Evolutionary conservation across 2,113 vertebrate species (phyloP).

Genomic region (Pterocles burchelli): DNA sequence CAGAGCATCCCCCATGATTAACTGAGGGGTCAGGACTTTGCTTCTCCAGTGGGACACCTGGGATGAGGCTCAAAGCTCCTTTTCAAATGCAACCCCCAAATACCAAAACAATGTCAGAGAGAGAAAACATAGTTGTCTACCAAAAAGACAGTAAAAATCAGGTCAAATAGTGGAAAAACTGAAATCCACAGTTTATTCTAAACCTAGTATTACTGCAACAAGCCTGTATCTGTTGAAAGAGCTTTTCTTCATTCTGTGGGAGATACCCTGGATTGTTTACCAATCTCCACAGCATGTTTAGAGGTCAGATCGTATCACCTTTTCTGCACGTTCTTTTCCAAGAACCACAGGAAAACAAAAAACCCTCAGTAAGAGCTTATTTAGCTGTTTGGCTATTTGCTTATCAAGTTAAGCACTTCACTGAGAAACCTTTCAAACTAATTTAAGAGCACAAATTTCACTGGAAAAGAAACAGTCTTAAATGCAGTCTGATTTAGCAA

Average conservation of each 20-base stretch:
- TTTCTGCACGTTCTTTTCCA: not conserved
- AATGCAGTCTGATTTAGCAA: not conserved
- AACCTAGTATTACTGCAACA: not conserved
- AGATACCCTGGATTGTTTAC: not conserved
- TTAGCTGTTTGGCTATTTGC: not conserved
- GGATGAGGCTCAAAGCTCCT: not conserved
- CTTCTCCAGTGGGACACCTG: not conserved
- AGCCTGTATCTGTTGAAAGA: not conserved
- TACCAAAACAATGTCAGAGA: not conserved
- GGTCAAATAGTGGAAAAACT: not conserved
- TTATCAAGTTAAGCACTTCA: not conserved
- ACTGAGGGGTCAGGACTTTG: not conserved
- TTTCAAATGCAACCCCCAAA: not conserved
- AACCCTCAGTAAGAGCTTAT: not conserved
- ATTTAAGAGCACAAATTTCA: not conserved
- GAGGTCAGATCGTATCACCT: conserved; percentile 21
- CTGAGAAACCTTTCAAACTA: not conserved
- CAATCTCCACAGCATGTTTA: not conserved
- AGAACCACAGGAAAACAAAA: conserved; percentile 7
- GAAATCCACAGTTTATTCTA: not conserved
- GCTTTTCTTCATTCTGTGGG: not conserved
- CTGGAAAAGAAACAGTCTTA: not conserved
- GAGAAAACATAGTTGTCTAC: not conserved
- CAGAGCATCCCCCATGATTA: not conserved
- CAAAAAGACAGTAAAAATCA: not conserved